Percentiles rank a stretch among this genome's conserved stretches.
phyloP scores from a whole-genome alignment of 2,888 invertebrate species.

The Electrophaes corylata region DNA sequence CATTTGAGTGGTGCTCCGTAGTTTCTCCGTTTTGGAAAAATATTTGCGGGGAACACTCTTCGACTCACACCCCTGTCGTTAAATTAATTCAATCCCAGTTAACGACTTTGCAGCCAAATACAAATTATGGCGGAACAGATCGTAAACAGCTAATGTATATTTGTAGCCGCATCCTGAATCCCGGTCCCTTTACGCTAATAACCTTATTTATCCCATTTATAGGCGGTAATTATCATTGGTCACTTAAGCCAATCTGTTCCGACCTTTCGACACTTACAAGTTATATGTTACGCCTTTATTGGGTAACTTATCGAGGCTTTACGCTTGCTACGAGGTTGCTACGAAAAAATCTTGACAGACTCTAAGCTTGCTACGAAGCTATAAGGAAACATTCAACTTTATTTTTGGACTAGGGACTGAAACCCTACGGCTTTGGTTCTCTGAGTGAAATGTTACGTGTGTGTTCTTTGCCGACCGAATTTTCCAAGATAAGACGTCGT shows the following conservation, averaged over 20 bases:
- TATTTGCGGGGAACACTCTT: slow-evolving; percentile 37
- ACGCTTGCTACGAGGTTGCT: slow-evolving; percentile 7
- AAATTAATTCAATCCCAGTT: slow-evolving; percentile 46
- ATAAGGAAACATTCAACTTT: background rate
- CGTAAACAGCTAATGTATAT: slow-evolving; percentile 46
- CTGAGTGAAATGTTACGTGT: background rate
- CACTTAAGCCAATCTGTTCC: slow-evolving; percentile 29
- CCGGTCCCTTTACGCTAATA: slow-evolving; percentile 41
- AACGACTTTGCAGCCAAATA: slow-evolving; percentile 44
- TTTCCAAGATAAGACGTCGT: background rate
- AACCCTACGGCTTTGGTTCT: background rate
- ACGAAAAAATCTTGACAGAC: background rate
- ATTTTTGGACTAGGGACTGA: background rate
- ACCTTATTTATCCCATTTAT: slow-evolving; percentile 43
- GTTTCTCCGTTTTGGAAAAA: slow-evolving; percentile 36
- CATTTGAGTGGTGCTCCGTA: slow-evolving; percentile 40
- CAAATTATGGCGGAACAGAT: slow-evolving; percentile 44
- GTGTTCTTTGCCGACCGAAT: no score
- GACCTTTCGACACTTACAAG: slow-evolving; percentile 27
- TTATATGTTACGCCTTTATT: slow-evolving; percentile 28
- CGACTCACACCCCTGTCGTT: slow-evolving; percentile 35
- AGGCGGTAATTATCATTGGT: slow-evolving; percentile 38
- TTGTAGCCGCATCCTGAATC: slow-evolving; percentile 41
- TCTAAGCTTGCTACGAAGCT: slow-evolving; percentile 5
- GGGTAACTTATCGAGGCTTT: slow-evolving; percentile 13